A percentile compares a stretch with the other conserved stretches of the same genome.
Conservation (phyloP, 2,797 vertebrate genomes). For the Ceryle rudis region DNA sequence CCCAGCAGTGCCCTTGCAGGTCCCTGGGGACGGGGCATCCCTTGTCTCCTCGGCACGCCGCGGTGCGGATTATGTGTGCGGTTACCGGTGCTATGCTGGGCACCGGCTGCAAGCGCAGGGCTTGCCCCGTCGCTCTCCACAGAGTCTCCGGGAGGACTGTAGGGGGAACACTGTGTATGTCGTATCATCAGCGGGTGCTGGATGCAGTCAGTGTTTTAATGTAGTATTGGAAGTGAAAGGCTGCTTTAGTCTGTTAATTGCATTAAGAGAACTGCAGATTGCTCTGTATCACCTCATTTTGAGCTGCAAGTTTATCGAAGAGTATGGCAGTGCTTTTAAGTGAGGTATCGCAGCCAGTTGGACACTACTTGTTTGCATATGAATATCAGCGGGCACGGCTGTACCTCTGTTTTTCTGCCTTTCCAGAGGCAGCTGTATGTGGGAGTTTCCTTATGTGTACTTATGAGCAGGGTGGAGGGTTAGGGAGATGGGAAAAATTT, state of each 20-base stretch:
- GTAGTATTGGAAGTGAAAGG: conserved; percentile 48
- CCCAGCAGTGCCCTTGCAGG: neutral
- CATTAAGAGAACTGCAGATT: conserved; percentile 51
- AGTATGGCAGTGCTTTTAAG: conserved; percentile 44
- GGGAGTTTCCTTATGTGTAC: neutral
- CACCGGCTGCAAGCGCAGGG: too few species aligned
- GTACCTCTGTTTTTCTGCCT: neutral
- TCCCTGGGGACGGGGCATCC: too few species aligned
- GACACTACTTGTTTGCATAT: conserved; percentile 35
- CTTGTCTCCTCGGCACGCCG: too few species aligned
- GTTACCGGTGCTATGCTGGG: too few species aligned
- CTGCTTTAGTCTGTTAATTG: conserved; percentile 64
- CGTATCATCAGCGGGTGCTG: neutral
- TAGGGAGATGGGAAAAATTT: neutral
- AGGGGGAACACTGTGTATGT: conserved; percentile 42
- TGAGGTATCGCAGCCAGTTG: neutral
- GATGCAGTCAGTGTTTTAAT: conserved; percentile 13
- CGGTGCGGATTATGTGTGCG: too few species aligned
- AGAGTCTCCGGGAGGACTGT: conserved; percentile 22
- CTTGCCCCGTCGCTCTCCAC: neutral
- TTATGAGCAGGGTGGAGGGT: neutral
- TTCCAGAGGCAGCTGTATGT: neutral
- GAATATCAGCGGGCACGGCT: conserved; percentile 20
- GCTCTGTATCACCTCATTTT: conserved; percentile 17
- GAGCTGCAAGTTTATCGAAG: conserved; percentile 35